phyloP scores from a whole-genome alignment of 2,888 invertebrate species.

The Prostheceraeus crozeri region DNA sequence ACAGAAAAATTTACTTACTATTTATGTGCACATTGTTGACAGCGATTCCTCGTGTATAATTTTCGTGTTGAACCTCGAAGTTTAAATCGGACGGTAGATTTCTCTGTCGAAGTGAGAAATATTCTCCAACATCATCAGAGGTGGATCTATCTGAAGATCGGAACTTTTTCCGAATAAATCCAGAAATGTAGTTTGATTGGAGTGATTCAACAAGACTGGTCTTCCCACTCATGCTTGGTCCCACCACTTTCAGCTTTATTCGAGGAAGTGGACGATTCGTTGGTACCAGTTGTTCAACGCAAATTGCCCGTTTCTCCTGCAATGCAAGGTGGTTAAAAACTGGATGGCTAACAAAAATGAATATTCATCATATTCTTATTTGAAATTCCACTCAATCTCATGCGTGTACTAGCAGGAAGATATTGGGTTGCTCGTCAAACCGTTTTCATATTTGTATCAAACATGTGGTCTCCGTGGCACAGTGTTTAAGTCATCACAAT shows the following conservation, averaged over 20 bases:
- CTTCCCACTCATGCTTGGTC: slow-evolving; percentile 66
- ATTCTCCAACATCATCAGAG: not conserved
- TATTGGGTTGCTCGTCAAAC: no score
- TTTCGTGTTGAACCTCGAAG: slow-evolving; percentile 50
- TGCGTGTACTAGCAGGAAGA: no score
- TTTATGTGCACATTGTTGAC: slow-evolving; percentile 63
- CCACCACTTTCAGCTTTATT: slow-evolving; percentile 64
- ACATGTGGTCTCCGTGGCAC: no score
- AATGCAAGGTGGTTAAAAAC: no score
- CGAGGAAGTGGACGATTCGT: slow-evolving; percentile 50
- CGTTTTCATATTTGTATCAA: no score
- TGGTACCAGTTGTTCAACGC: slow-evolving; percentile 63
- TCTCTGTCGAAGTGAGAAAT: not conserved
- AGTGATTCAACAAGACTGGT: slow-evolving; percentile 63
- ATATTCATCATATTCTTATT: no score
- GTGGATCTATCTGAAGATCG: slow-evolving; percentile 28
- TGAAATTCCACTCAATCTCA: no score
- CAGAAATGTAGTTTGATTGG: slow-evolving; percentile 63
- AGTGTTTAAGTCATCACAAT: no score
- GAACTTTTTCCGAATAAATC: slow-evolving; percentile 59
- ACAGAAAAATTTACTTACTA: no score
- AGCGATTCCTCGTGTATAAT: slow-evolving; percentile 64
- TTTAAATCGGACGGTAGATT: not conserved
- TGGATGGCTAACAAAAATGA: no score
- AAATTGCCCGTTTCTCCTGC: slow-evolving; percentile 57